A percentile compares a stretch with the other conserved stretches of the same genome.
These are phyloP conservation scores for Fopius arisanus DNA, from an alignment of 1,140 invertebrate genomes.

Conservation along the genomic window DNA sequence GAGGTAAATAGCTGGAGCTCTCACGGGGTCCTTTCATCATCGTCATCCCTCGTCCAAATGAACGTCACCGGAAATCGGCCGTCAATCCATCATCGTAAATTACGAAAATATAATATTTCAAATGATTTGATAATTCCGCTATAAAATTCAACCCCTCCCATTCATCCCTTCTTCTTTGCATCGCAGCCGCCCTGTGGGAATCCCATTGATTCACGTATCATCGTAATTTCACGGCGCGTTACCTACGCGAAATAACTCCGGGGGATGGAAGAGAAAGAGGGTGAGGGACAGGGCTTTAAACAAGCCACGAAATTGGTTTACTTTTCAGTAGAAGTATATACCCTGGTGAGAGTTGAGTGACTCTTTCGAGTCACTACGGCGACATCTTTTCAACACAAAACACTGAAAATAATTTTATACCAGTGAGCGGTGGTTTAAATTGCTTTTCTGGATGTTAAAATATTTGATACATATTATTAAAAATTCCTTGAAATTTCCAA, in stretches of 20 bases:
- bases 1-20: neutral
- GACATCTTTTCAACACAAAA: conserved; percentile 7
- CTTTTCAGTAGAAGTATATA: conserved; percentile 44
- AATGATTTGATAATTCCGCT: neutral
- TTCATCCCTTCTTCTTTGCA: neutral
- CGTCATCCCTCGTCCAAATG: conserved; percentile 1
- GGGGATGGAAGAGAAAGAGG: conserved; percentile 44
- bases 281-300: conserved; percentile 58
- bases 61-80: neutral
- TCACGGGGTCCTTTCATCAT: conserved; percentile 1
- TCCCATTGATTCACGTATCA: conserved; percentile 64
- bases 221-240: conserved; percentile 66
- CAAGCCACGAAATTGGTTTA: conserved; percentile 65
- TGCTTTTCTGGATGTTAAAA: neutral
- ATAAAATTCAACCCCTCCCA: neutral
- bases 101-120: neutral
- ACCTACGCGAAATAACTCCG: conserved; percentile 64
- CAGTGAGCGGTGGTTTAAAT: neutral
- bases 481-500: no score
- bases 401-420: neutral
- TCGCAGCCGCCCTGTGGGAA: neutral
- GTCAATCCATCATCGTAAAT: neutral
- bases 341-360: conserved; percentile 24
- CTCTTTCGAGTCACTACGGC: neutral
- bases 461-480: no score